Conservation (phyloP, 2,113 vertebrate species). For the Callipepla californica region DNA sequence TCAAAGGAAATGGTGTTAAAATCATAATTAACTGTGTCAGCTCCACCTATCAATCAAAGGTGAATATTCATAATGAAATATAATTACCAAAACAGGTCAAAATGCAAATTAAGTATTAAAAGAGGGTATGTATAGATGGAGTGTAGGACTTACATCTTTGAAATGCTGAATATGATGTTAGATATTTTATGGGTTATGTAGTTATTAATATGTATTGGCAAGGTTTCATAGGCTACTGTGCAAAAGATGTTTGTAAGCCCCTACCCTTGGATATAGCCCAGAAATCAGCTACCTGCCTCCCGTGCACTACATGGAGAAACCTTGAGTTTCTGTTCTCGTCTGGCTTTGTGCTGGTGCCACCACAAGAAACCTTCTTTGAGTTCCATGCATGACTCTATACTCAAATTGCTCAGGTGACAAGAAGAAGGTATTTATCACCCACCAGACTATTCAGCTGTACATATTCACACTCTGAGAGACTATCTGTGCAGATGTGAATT, state of each 20-base stretch:
- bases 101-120: neutral
- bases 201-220: neutral
- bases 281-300: neutral
- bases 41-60: conserved; percentile 7
- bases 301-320: neutral
- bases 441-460: neutral
- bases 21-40: conserved; percentile 25
- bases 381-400: neutral
- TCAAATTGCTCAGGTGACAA: neutral
- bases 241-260: neutral
- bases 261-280: neutral
- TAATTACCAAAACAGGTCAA: conserved; percentile 9
- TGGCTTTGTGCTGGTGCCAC: neutral
- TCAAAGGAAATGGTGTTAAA: conserved; percentile 24
- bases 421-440: neutral
- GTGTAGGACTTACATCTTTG: neutral
- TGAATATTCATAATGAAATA: neutral
- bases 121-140: neutral
- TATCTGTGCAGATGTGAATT: neutral
- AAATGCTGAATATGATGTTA: neutral
- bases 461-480: neutral
- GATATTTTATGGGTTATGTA: neutral
- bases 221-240: neutral
- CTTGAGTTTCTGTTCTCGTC: neutral
- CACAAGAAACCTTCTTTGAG: neutral